Base-by-base conservation (phyloP, 2,113 vertebrate genomes). In the Vicugna pacos region DNA sequence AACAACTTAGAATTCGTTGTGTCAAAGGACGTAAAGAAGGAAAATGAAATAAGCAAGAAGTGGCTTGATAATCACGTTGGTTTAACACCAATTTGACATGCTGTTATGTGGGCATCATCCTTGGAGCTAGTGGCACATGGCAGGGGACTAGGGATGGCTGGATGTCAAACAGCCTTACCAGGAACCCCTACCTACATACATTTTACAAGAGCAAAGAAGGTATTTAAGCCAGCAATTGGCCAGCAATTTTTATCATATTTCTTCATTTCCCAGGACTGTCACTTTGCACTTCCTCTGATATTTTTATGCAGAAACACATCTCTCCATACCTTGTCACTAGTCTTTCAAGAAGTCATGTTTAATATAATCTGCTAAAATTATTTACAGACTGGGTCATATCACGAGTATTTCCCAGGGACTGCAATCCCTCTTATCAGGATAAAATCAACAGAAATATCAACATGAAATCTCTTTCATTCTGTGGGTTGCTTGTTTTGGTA, bases 291-390 rank as follows among this genome's bases (percentile, higher is more conserved):
- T 81, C 48, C 62, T 72, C 84, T 42, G 35, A 70, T 35, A 73
- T 54, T 77, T 77, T 96, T 46, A 54, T 32, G 35, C 28, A 91
- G 69, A 93, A 85, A 48, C 8, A 89, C 0, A 80, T 22, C 2
- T 92, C 32, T 70, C 30, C 24, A 80, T 0, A 94, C 0, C 38
- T 79, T 80, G 10, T 54, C 38, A 56, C 58, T 48, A 32, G 3
- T 88, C 38, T 80, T 73, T 91, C 15, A 87, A 56, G 76, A 83
- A 82, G n/a, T 72, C 93, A 85, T 12, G 82, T 77, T 92, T 92
- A 84, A 92, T 20, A 48, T n/a, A 69, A 52, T 80, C 2, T 62
- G 84, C 62, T 88, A 69, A 67, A 80, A 89, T 77, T 76, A 32
- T 77, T 72, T 92, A 67, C 19, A 85, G 28, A 52, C 46, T 22